Evolutionary conservation across 2,797 vertebrate species (phyloP), one percentile per base, ranked within the genome.

Genomic region (Myiotriccus ornatus): DNA sequence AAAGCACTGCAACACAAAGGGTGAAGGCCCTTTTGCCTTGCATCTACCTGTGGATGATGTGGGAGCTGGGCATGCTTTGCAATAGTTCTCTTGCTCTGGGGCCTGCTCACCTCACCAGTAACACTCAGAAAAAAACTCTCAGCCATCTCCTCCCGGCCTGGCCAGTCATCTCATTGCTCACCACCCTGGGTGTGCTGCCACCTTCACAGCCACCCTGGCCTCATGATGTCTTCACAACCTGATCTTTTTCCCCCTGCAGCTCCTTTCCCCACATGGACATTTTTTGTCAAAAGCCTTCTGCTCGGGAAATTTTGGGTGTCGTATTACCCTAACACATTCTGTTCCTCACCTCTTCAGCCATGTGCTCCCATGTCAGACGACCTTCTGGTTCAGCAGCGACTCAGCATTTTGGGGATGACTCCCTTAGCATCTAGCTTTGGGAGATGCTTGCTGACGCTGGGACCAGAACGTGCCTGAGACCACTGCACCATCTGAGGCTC

Each of bases 341-440:
- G 43, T 71, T 69, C 87, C 57, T 68, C 39, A 57, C 57, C 46
- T 59, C 81, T 64, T 76, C 64, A 90, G 89, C 65, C 53, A 15
- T 10, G 2, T 71, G 63, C 41, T 71, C 75, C 49, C 28, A n/a
- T 50, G 6, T 78, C 69, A 84, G 84, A 59, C 65, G 35, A 59
- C 77, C 35, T 84, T 95, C 93, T 95, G 92, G 60, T 78, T 87
- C 73, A 84, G 76, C 77, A 92, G 52, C 59, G 17, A 39, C 67
- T 95, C 95, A 91, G 94, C 84, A 49, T 73, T 89, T 95, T 94
- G 93, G 94, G 92, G 92, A 95, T 96, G 88, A 96, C 89, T 97
- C 89, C 92, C 73, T 86, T 32, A 63, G 95, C 46, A 7, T 47
- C 47, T 84, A 81, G 94, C 94, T 92, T 62, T 81, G 94, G 96